Percentiles rank a stretch among this genome's conserved stretches.
Evolutionary conservation across 2,888 invertebrate species (phyloP).

Genomic region (Oeneis ivallda): DNA sequence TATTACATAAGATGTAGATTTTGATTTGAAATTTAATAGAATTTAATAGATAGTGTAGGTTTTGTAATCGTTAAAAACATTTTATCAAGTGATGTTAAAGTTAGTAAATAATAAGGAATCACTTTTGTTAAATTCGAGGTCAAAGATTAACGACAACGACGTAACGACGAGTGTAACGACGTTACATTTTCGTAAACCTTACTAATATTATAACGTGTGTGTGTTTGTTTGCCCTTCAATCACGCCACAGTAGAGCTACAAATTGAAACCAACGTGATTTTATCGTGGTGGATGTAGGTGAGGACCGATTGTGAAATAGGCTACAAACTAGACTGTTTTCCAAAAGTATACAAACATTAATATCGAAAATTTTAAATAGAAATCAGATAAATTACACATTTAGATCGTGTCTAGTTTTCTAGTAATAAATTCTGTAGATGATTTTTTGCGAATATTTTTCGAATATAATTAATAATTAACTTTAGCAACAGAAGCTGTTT

Average conservation of each 20-base stretch:
- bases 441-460: background rate
- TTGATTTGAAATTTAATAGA: background rate
- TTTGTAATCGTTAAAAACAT: background rate
- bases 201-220: no score
- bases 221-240: no score
- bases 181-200: no score
- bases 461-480: background rate
- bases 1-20: conserved; percentile 27
- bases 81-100: no score
- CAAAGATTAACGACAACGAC: background rate
- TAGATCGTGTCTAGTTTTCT: conserved; percentile 9
- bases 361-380: conserved; percentile 6
- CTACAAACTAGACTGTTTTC: background rate
- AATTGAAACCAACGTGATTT: no score
- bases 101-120: no score
- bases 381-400: conserved; percentile 16
- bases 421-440: conserved; percentile 8
- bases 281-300: background rate
- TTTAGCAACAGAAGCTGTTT: background rate
- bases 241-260: no score
- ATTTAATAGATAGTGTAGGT: background rate
- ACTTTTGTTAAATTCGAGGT: background rate
- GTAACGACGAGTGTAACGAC: background rate
- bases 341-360: conserved; percentile 9
- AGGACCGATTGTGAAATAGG: background rate